These are phyloP conservation scores for Columba livia DNA, from an alignment of 2,113 vertebrate genomes.

Conservation along the genomic window DNA sequence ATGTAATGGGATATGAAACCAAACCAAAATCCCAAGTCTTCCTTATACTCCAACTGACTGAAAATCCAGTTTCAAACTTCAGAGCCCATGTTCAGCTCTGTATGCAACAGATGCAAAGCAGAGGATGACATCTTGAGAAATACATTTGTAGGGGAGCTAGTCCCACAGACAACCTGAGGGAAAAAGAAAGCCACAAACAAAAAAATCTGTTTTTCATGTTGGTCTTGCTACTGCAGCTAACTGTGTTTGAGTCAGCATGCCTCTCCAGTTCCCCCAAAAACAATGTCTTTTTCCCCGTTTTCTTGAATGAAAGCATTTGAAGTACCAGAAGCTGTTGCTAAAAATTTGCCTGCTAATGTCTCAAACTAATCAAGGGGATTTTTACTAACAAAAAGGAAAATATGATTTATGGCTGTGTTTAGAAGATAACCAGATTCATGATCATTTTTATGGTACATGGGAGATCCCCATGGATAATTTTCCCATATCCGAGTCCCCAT, in stretches of 20 bases:
- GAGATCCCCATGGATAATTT: not conserved
- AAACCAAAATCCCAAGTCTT: constrained; percentile 12
- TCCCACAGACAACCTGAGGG: not conserved
- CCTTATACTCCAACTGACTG: not conserved
- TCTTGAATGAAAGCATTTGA: not conserved
- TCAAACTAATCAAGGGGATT: not conserved
- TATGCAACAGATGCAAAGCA: not conserved
- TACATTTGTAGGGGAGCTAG: not conserved
- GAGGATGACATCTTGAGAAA: not conserved
- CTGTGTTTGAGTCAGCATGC: not conserved
- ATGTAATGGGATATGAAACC: not conserved
- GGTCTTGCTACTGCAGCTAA: not conserved
- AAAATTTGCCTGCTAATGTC: not conserved
- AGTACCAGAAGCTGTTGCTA: not conserved
- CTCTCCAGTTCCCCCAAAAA: not conserved
- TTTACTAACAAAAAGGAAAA: not conserved
- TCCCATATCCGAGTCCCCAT: not conserved
- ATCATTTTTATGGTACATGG: not conserved
- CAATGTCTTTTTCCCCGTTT: not conserved
- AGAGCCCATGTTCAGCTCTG: not conserved
- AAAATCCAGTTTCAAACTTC: constrained; percentile 4
- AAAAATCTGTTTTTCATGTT: not conserved
- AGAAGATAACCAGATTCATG: not conserved
- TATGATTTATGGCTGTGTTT: not conserved
- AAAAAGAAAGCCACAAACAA: not conserved